phyloP scores from a whole-genome alignment of 2,888 invertebrate genomes.

The Fissipunctia ypsillon region DNA sequence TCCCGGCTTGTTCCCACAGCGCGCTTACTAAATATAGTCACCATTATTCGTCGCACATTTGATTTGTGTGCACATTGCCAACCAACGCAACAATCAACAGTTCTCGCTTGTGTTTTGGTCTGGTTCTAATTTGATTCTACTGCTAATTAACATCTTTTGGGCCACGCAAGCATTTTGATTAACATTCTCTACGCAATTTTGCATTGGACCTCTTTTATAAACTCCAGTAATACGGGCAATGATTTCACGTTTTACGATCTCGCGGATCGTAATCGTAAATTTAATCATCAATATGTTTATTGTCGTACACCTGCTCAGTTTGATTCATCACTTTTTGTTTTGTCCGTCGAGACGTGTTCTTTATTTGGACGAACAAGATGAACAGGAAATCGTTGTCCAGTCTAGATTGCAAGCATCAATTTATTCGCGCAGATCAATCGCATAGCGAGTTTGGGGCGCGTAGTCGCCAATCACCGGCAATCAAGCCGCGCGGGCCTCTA shows the following conservation, averaged over 20 bases:
- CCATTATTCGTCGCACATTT: conserved; percentile 73
- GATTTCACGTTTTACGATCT: conserved; percentile 75
- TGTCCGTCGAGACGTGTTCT: conserved; percentile 59
- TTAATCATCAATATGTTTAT: conserved; percentile 73
- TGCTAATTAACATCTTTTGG: conserved; percentile 54
- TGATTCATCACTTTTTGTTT: conserved; percentile 70
- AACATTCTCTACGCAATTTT: conserved; percentile 51
- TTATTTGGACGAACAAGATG: conserved; percentile 48
- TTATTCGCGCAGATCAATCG: conserved; percentile 78
- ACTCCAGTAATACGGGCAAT: conserved; percentile 59
- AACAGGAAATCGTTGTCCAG: conserved; percentile 68
- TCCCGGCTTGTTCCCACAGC: conserved; percentile 80
- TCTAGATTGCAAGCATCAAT: conserved; percentile 63
- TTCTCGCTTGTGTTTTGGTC: conserved; percentile 61
- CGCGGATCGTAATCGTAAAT: conserved; percentile 73
- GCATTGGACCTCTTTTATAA: conserved; percentile 54
- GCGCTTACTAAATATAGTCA: conserved; percentile 75
- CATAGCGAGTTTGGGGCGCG: conserved; percentile 72
- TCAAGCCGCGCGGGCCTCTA: conserved; percentile 78
- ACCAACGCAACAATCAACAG: conserved; percentile 48
- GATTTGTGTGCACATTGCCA: conserved; percentile 73
- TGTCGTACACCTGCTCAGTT: conserved; percentile 75
- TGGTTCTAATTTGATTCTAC: conserved; percentile 60
- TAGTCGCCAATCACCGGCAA: conserved; percentile 76
- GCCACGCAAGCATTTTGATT: conserved; percentile 55